Evolutionary conservation across 1,140 invertebrate species (phyloP), one percentile per base, ranked within the genome.

Genomic region (Dinoponera quadriceps): DNA sequence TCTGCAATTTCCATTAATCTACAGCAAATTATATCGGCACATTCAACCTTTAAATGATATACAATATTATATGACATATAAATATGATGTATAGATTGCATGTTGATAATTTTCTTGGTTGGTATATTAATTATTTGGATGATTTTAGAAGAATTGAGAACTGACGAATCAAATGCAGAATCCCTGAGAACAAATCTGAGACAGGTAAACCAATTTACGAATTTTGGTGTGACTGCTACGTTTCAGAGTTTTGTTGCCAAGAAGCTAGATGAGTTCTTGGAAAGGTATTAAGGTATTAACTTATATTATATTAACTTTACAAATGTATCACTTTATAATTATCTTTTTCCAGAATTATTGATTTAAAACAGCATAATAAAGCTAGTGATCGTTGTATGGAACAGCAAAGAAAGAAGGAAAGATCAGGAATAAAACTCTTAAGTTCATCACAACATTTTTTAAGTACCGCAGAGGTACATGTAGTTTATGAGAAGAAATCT

Each of bases 201-300:
- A 0, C n/a, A 85, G 9, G 11, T 71, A 9, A 57, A 92, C 13
- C 20, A 82, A 18, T 92, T 89, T 75, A 44, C 82, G 13, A 91
- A 85, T 72, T 88, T 90, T 86, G 89, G 88, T 72, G 85, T 91
- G 7, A 84, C 84, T 0, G 16, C 83, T 33, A 57, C 77, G 16
- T 92, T 89, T 51, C 88, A 89, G 59, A 72, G 82, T 74, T 92
- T 84, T 85, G 86, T 92, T 18, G 91, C 90, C 3, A 91, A 87
- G 63, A 91, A 92, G 55, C 72, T 92, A 13, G 65, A 83, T 20
- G 86, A 87, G 78, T 68, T 86, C 25, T 80, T 92, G 25, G 91
- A 92, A 11, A 85, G 66, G 92, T 92, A 86, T 29, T n/a, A n/a
- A n/a, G n/a, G n/a, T n/a, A n/a, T n/a, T n/a, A n/a, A n/a, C n/a